Base-by-base conservation (phyloP, 2,113 vertebrate genomes). In the Pluvianellus socialis region DNA sequence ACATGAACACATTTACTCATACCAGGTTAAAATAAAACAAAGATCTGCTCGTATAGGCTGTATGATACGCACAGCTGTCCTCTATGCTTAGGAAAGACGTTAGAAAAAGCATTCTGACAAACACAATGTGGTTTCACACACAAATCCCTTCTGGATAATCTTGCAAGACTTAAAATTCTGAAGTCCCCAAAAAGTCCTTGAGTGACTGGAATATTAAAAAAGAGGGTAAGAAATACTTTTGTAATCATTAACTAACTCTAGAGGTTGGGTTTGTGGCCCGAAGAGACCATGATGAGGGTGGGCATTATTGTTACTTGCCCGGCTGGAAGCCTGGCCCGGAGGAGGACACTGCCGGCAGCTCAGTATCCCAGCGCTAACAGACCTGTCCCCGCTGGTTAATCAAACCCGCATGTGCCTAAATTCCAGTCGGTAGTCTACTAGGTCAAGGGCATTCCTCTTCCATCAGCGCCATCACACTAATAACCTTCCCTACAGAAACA, bases 401-500 rank as follows among this genome's bases (percentile, higher is more conserved):
- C 72, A 50, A 35, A 97, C 81, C 96, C 98, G 97, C 94, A 97
- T 97, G 98, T 33, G 94, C 91, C 89, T 4, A 4, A 52, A 85
- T 91, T 89, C 94, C 97, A 83, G n/a, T 24, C n/a, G 80, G 76
- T n/a, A 97, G 83, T 80, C 95, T 47, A 58, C 92, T 40, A 70
- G 98, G 97, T 97, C 96, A 96, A 97, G 97, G 96, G 95, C 91
- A 89, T 38, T 71, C 73, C 96, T 97, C 92, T 96, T 97, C 98
- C 97, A 96, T 97, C 98, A 98, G 88, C 96, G 16, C 56, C 61
- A 66, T 80, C 92, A 32, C 80, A 24, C 91, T 71, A 76, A 92
- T 38, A 92, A 90, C 96, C 88, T 62, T 40, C 70, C 86, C 88
- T 90, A 5, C 86, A 94, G 83, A 59, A 81, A 45, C 14, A 49